Evolutionary conservation across 2,113 vertebrate species (phyloP), one percentile per base, ranked within the genome.

Genomic region (Brachionichthys hirsutus): DNA sequence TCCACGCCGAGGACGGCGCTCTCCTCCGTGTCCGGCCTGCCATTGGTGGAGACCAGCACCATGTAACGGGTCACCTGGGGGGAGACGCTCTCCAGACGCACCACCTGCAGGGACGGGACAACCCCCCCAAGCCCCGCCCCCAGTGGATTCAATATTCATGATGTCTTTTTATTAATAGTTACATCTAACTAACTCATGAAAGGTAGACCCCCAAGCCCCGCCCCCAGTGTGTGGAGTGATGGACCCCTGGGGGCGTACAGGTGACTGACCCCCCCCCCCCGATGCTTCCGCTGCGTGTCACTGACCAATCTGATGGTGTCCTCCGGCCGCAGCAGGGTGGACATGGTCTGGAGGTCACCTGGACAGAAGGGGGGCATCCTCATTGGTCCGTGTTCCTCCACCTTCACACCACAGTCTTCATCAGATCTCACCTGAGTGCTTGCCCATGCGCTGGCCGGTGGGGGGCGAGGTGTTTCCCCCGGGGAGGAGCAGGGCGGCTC

Each of bases 301-400:
- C 92, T 91, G 83, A 99, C 97, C 95, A 99, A 92, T 46, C 95
- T 90, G 88, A 99, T 99, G 75, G 92, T 96, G 89, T 99, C 97
- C 85, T 99, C 97, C 9, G 95, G 95, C 41, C 96, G 93, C 61
- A 99, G 94, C 73, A 98, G 88, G 62, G 95, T 94, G 86, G 98
- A 98, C 97, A 99, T 99, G 82, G 94, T 95, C 92, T 98, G 97
- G 67, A 99, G 95, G 83, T 98, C 95, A 55, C 95, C 97, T 99
- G 85, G 3, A 75, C 55, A 68, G 18, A 85, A 79, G 34, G 34
- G 4, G 34, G 34, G 9, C 5, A 35, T 9, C 34, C 34, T 35
- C 34, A 35, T 35, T 35, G 34, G 34, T 35, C 9, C 34, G 4
- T n/a, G n/a, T n/a, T n/a, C n/a, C n/a, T n/a, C n/a, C n/a, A n/a